Base-by-base conservation (phyloP, 2,797 vertebrate genomes). In the Cryptoblepharus egeriae region DNA sequence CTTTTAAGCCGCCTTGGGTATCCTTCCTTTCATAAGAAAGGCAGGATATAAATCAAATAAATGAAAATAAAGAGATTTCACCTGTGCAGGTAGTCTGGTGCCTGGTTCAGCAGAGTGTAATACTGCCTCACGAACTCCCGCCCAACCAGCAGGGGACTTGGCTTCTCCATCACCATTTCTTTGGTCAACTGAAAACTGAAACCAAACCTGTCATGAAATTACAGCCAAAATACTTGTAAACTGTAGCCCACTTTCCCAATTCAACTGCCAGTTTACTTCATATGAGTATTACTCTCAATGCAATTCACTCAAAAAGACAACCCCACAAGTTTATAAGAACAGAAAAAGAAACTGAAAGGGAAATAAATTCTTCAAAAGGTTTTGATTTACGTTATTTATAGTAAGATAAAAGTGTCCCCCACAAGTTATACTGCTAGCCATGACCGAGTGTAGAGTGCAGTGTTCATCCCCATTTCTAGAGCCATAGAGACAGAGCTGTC, bases 141-240 rank as follows among this genome's bases (percentile, higher is more conserved):
- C 98, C 98, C 98, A 96, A 99, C 98, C 96, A 99, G 98, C 98
- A 99, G 98, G 98, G 98, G 98, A 99, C 98, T 99, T 97, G 98
- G 98, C 98, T 99, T 99, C 98, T 99, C 98, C 98, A 99, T 99
- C 97, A 99, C 98, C 98, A 99, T 99, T 97, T 98, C 98, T 99
- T 99, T 99, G 98, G 98, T 98, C 96, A 97, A 95, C 96, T 97
- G 96, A 97, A 97, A 97, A 97, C 97, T 97, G 84, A 26, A 72
- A 69, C 5, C 58, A 69, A 86, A 82, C 81, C 49, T 37, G 79
- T 49, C 45, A 57, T 89, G 45, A 92, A 68, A 63, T 77, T 12
- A 12, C 39, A 28, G 60, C 75, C 63, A 84, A 80, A 9, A 10
- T 22, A 32, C 76, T 73, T 68, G 1, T 16, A 37, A 74, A n/a